Base-by-base conservation (phyloP, 1,140 invertebrate species). In the Drosophila saltans region DNA sequence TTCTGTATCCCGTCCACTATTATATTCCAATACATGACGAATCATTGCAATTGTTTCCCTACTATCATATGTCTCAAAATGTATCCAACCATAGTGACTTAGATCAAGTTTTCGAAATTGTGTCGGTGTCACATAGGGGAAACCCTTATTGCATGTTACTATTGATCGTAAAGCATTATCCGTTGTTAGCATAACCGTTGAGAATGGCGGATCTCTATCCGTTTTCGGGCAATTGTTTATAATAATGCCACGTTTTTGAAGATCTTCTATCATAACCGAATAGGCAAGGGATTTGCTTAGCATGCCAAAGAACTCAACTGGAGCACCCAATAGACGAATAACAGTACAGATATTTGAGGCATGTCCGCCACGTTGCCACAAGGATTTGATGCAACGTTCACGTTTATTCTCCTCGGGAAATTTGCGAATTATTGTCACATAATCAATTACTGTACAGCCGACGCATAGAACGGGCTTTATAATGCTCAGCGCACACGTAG, bases 311-410 rank as follows among this genome's bases (percentile, higher is more conserved):
- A 94, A 94, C 81, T 95, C 95, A 0, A 90, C 68, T 1, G 58
- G 68, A 0, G 85, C 92, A 2, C 94, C 95, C 6, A 96, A 81
- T 24, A 94, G 91, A 0, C 94, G 93, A 33, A 96, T 78, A 10
- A 96, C 94, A 0, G 95, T 94, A 65, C 94, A 94, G 68, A 93
- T 95, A 75, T 96, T 96, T 9, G 94, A 94, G 6, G 95, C 95
- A 92, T 96, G 96, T 40, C 96, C 96, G 7, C 96, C 95, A 75
- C 95, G 91, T 88, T 94, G 93, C 94, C 94, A 95, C 33, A 91
- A 89, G 60, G 94, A 94, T 24, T 93, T 93, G 1, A 93, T 21
- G 69, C 94, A 94, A 90, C 92, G 93, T 68, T 91, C 75, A 71
- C 93, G 91, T 3, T 82, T 78, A 75, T 93, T 93, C 64, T 93